Evolutionary conservation across 2,113 vertebrate genomes (phyloP), one percentile per base, ranked within the genome.

Genomic region (Zingel zingel): DNA sequence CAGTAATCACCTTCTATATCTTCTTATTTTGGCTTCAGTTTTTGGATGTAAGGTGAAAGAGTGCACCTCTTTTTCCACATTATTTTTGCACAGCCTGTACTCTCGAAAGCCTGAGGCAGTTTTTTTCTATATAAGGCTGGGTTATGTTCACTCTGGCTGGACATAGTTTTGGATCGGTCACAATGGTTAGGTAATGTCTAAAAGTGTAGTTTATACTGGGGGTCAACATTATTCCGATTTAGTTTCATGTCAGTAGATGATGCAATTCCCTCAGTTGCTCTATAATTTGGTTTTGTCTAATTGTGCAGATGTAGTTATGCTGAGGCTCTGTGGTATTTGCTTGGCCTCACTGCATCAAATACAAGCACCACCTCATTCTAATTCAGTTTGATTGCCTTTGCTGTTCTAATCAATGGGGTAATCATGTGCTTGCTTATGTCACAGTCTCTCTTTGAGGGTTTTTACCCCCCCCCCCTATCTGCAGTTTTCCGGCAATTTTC

Each of bases 111-210:
- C 74, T 14, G 65, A 74, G 54, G 64, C 78, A 16, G 53, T 53
- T 36, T 79, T 66, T 88, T 69, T 93, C 90, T 92, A 89, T 93
- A 90, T 88, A 93, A 83, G 93, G 93, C 62, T 57, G 18, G 79
- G 74, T 45, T 88, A 57, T 90, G 86, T 78, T 88, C 86, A 36
- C 79, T 79, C 70, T 30, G 53, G 62, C 79, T 79, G 77, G 43
- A 85, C 51, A 74, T 67, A 63, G 71, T 83, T 87, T 79, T 91
- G 89, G 85, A 89, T 78, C 67, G 51, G 72, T 79, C 84, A 62
- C 91, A 88, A 79, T 80, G 79, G 86, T 94, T 92, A 92, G 90
- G 71, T 92, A 91, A 91, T 87, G 82, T 57, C 69, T 80, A 65
- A 84, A 86, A 84, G 57, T 86, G 79, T 78, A 61, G 71, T 76